Evolutionary conservation across 2,888 invertebrate species (phyloP), one percentile per base, ranked within the genome.

Genomic region (Dasysyrphus tricinctus): DNA sequence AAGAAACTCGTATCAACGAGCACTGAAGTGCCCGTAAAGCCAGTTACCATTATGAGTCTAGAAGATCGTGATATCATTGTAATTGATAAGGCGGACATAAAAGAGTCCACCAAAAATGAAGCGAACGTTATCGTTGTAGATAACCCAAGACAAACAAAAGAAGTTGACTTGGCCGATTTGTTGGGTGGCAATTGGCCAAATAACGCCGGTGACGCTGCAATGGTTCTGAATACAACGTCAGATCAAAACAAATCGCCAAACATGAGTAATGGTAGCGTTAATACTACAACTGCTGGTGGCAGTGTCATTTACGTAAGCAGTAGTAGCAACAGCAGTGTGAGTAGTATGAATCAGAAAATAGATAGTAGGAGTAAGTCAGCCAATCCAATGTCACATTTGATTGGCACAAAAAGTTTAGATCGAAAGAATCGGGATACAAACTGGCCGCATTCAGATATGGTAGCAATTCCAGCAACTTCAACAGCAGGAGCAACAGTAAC

Each of bases 361-460:
- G 88, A 76, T 54, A 94, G 93, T 85, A 92, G 95, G 88, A 93
- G 94, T 88, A 95, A 95, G 90, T 95, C 95, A 90, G 92, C 93
- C 6, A 95, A 95, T 91, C 92, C 94, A 49, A 90, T 95, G 79
- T 93, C 94, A 79, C 95, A 95, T 89, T 90, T 95, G 77, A 92
- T 93, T 42, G 80, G 77, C 11, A 78, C 88, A 39, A 88, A 88
- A 61, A 77, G 63, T 74, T 80, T 85, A 34, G 88, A 88, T 63
- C 85, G 88, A 47, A 85, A 87, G 12, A 84, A 74, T 75, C 86
- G 86, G 9, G 86, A 87, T 16, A 32, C 61, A 47, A 72, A 83
- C 29, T 87, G 83, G 87, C 24, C 79, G 24, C 79, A 87, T 34
- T 76, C 79, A 24, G 87, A 83, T 9, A 73, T 63, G 79, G 59